These are phyloP conservation scores for Myioborus miniatus DNA, from an alignment of 2,797 vertebrate genomes.

Conservation along the genomic window DNA sequence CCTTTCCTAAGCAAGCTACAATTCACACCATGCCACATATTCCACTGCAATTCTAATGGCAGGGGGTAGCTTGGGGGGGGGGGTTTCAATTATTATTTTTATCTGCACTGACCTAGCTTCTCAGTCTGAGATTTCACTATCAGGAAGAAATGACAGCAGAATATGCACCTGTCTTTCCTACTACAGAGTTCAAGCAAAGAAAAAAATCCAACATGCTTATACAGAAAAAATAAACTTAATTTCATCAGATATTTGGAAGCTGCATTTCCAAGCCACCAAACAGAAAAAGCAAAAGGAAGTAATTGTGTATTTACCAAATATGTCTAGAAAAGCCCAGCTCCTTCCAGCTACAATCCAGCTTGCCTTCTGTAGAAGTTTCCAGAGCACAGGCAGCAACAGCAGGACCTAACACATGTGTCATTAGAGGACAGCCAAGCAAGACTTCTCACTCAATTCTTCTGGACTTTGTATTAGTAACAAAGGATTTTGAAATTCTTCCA, in stretches of 20 bases:
- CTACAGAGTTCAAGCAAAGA: neutral
- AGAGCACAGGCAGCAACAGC: neutral
- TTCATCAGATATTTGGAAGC: neutral
- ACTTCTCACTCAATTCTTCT: neutral
- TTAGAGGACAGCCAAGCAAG: neutral
- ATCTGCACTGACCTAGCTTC: neutral
- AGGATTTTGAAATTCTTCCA: neutral
- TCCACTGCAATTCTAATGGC: neutral
- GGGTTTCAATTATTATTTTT: neutral
- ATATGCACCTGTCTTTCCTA: neutral
- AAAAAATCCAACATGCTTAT: neutral
- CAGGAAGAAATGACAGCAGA: neutral
- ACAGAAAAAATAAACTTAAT: neutral
- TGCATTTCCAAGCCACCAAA: neutral
- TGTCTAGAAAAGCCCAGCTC: neutral
- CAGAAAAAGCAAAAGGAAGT: neutral
- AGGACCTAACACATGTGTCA: accelerated
- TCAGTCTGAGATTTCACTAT: neutral
- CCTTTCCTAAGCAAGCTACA: neutral
- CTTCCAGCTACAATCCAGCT: neutral
- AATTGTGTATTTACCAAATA: neutral
- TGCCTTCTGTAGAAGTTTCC: neutral
- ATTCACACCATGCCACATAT: neutral
- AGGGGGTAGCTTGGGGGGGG: neutral
- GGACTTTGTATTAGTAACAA: neutral